Evolutionary conservation across 2,113 vertebrate species (phyloP).

Genomic region (Heloderma charlesbogerti): DNA sequence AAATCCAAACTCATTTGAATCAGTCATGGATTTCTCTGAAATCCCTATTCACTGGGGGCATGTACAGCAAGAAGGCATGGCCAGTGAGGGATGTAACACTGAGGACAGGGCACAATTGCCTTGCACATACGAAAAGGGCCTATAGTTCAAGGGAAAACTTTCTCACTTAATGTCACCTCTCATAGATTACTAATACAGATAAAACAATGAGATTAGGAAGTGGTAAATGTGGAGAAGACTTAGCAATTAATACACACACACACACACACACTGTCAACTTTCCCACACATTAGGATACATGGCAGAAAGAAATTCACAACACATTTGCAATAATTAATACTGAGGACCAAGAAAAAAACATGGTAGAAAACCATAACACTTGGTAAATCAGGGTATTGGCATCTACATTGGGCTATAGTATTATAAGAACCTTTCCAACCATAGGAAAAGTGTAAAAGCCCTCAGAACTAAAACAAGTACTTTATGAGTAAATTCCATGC

Average conservation of each 20-base stretch:
- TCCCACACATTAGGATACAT: neutral
- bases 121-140: neutral
- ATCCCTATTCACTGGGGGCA: neutral
- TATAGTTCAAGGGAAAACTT: neutral
- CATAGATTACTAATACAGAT: neutral
- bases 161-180: neutral
- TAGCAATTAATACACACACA: neutral
- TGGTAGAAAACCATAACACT: neutral
- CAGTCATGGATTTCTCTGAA: too few species aligned
- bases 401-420: slow-evolving; percentile 22
- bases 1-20: too few species aligned
- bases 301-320: too few species aligned
- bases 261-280: neutral
- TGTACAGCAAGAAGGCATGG: neutral
- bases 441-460: slow-evolving; percentile 32
- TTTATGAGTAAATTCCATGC: slow-evolving; percentile 51
- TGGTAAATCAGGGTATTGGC: neutral
- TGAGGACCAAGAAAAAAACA: neutral
- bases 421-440: neutral
- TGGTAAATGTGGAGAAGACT: neutral
- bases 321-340: neutral
- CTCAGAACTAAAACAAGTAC: slow-evolving; percentile 59
- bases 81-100: neutral
- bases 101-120: neutral
- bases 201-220: neutral